phyloP scores from a whole-genome alignment of 1,140 invertebrate species.

The Notospermus geniculatus region DNA sequence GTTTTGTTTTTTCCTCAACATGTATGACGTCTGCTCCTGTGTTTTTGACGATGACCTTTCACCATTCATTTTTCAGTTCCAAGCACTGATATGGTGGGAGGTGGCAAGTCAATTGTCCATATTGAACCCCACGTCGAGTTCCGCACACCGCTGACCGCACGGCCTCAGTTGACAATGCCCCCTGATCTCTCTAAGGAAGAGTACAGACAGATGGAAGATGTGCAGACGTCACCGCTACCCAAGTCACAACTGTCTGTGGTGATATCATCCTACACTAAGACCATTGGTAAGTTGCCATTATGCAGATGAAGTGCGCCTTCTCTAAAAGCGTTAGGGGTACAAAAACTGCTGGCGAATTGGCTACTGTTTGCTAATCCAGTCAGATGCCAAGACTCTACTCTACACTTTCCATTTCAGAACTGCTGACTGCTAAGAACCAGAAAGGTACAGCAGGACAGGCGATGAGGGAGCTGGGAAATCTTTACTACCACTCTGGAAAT shows the following conservation, averaged over 20 bases:
- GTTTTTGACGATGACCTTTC: too few relatives aligned
- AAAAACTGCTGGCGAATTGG: too few relatives aligned
- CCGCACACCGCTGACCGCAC: constrained; percentile 35
- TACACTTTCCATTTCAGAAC: constrained; percentile 36
- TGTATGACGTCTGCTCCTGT: too few relatives aligned
- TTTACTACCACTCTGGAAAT: constrained; percentile 47
- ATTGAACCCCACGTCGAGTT: constrained; percentile 39
- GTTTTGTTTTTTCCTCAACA: too few relatives aligned
- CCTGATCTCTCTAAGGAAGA: constrained; percentile 38
- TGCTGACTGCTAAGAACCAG: constrained; percentile 46
- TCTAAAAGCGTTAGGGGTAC: too few relatives aligned
- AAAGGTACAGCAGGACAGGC: constrained; percentile 50
- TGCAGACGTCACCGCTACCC: constrained; percentile 43
- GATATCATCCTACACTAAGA: constrained; percentile 51
- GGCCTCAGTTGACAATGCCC: constrained; percentile 46
- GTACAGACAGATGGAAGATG: constrained; percentile 38
- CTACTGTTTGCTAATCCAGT: too few relatives aligned
- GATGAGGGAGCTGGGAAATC: constrained; percentile 54
- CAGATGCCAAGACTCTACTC: too few relatives aligned
- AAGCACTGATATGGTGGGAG: too few relatives aligned
- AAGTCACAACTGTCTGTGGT: constrained; percentile 45
- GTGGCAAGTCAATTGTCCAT: too few relatives aligned
- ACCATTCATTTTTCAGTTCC: too few relatives aligned
- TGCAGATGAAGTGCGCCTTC: too few relatives aligned
- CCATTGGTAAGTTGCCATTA: constrained; percentile 52